These are phyloP conservation scores for Stenichneumon culpator DNA, from an alignment of 2,888 invertebrate species.

Conservation along the genomic window DNA sequence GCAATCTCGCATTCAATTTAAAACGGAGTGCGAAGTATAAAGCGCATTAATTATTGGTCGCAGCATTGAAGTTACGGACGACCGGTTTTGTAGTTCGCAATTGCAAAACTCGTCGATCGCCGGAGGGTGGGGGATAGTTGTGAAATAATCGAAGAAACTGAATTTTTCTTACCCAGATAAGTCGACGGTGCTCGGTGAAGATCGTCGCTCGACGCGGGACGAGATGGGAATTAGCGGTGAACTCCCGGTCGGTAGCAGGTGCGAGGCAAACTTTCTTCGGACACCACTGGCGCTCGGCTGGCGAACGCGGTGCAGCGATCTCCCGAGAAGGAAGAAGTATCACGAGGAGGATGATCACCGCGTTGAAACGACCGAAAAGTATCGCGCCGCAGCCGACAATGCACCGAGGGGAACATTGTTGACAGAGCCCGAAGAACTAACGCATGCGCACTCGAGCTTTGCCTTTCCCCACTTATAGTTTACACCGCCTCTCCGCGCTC, in stretches of 20 bases:
- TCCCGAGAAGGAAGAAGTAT: background rate
- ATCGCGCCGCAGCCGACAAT: constrained; percentile 58
- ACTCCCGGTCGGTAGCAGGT: constrained; percentile 4
- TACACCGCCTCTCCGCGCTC: background rate
- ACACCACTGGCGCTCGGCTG: background rate
- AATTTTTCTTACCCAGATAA: background rate
- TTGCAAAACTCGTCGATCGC: background rate
- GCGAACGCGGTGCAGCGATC: background rate
- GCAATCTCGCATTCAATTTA: background rate
- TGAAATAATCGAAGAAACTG: background rate
- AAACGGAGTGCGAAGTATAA: background rate
- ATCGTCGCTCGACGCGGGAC: background rate
- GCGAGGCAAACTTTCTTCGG: constrained; percentile 5
- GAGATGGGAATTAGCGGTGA: background rate
- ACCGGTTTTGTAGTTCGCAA: constrained; percentile 7
- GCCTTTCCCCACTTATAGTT: constrained; percentile 45
- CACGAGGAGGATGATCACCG: background rate
- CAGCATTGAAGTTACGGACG: background rate
- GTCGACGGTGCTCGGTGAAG: background rate
- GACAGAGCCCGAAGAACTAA: constrained; percentile 5
- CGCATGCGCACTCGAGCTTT: constrained; percentile 36
- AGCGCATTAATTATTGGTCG: constrained; percentile 9
- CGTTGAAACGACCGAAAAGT: constrained; percentile 54
- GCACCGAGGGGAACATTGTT: constrained; percentile 44
- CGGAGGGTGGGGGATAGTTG: background rate